These are phyloP conservation scores for Australoheros scitulus DNA, from an alignment of 2,113 vertebrate species.

Conservation along the genomic window DNA sequence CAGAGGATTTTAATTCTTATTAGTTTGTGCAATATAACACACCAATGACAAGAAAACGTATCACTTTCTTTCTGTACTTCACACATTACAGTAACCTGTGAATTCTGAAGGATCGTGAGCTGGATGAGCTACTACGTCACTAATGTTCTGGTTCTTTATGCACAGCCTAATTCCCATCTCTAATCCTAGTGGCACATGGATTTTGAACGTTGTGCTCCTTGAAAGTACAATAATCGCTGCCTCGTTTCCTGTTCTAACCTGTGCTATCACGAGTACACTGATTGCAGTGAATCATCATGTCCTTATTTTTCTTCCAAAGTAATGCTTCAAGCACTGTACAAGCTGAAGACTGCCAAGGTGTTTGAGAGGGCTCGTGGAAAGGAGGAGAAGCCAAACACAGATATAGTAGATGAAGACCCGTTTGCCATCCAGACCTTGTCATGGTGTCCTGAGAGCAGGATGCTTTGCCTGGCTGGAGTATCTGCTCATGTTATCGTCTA, in stretches of 20 bases:
- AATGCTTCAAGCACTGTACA: constrained; percentile 96
- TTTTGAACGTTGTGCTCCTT: not conserved
- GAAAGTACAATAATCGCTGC: not conserved
- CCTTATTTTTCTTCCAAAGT: constrained; percentile 73
- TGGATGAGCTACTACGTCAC: not conserved
- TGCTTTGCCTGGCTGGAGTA: constrained; percentile 94
- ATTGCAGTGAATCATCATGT: not conserved
- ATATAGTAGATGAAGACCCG: constrained; percentile 96
- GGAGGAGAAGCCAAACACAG: constrained; percentile 90
- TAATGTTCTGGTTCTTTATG: not conserved
- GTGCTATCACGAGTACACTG: not conserved
- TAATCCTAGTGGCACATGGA: not conserved
- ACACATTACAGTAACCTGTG: constrained; percentile 12
- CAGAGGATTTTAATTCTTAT: not conserved
- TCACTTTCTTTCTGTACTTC: constrained; percentile 14
- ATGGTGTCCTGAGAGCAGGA: constrained; percentile 96
- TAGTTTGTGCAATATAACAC: not conserved
- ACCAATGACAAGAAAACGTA: constrained; percentile 9
- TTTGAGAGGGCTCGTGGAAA: constrained; percentile 93
- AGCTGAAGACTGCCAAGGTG: constrained; percentile 97
- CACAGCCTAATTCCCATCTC: not conserved
- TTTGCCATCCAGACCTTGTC: constrained; percentile 96
- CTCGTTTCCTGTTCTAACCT: not conserved
- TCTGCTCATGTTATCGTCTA: constrained; percentile 95
- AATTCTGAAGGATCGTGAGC: not conserved